Percentiles rank a stretch among this genome's conserved stretches.
Conservation (phyloP, 2,888 invertebrate genomes). For the Tetropium fuscum region DNA sequence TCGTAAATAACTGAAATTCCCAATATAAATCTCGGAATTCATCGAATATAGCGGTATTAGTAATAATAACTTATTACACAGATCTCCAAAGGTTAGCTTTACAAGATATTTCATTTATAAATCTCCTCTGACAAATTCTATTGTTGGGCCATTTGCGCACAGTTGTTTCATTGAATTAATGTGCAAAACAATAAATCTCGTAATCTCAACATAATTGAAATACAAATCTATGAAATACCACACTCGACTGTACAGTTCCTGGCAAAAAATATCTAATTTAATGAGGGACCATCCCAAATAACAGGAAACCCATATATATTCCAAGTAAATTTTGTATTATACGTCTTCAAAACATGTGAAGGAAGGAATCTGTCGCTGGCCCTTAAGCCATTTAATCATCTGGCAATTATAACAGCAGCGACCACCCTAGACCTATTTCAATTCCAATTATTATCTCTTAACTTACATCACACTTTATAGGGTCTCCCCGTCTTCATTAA, state of each 20-base stretch:
- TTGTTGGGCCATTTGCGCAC: neutral
- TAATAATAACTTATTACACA: no score
- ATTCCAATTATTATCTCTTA: conserved; percentile 49
- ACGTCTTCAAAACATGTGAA: conserved; percentile 37
- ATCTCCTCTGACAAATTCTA: neutral
- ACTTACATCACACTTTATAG: conserved; percentile 30
- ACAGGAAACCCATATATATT: conserved; percentile 34
- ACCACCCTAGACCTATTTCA: conserved; percentile 46
- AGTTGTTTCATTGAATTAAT: neutral
- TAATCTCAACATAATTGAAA: conserved; percentile 20
- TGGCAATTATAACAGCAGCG: conserved; percentile 55
- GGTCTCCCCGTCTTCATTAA: conserved; percentile 27
- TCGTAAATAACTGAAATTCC: no score
- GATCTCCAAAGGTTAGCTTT: no score
- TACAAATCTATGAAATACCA: conserved; percentile 12
- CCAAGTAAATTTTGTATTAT: conserved; percentile 36
- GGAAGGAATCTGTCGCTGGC: conserved; percentile 44
- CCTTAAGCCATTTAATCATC: conserved; percentile 58
- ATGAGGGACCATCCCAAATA: conserved; percentile 24
- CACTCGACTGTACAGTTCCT: neutral
- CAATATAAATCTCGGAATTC: no score
- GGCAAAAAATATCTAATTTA: conserved; percentile 23
- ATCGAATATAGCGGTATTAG: no score
- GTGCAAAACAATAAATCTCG: conserved; percentile 5
- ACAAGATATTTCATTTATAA: no score